A percentile compares a stretch with the other conserved stretches of the same genome.
Evolutionary conservation across 2,888 invertebrate genomes (phyloP).

Genomic region (Hypena proboscidalis): DNA sequence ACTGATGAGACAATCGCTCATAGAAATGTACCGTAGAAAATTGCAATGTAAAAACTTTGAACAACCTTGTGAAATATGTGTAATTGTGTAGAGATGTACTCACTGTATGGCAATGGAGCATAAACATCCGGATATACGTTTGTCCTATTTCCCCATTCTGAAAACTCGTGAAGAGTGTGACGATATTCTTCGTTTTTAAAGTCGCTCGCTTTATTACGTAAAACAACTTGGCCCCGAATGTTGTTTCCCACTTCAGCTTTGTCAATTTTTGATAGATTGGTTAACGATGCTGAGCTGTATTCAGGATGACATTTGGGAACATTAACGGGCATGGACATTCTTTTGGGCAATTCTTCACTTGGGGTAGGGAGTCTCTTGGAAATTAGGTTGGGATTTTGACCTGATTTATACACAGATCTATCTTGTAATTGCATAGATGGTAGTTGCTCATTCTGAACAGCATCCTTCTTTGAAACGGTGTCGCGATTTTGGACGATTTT

Average conservation of each 20-base stretch:
- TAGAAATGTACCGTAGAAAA: slow-evolving; percentile 22
- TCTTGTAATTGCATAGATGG: too few species aligned
- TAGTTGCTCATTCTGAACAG: too few species aligned
- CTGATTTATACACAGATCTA: too few species aligned
- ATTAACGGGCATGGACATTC: slow-evolving; percentile 23
- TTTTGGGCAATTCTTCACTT: slow-evolving; percentile 12
- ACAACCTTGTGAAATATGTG: slow-evolving; percentile 24
- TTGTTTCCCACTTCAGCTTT: slow-evolving; percentile 36
- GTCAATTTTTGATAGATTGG: slow-evolving; percentile 39
- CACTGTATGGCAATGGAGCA: slow-evolving; percentile 91
- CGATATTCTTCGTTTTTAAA: slow-evolving; percentile 59
- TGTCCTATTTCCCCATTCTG: slow-evolving; percentile 76
- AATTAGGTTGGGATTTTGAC: too few species aligned
- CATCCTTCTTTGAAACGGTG: too few species aligned
- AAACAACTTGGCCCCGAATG: slow-evolving; percentile 42
- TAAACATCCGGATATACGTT: slow-evolving; percentile 89
- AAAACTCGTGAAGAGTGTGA: slow-evolving; percentile 70
- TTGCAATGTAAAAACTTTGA: slow-evolving; percentile 15
- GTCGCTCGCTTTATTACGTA: slow-evolving; percentile 51
- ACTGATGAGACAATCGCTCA: slow-evolving; percentile 7
- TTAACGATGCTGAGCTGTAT: slow-evolving; percentile 40
- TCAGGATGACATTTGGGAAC: slow-evolving; percentile 16
- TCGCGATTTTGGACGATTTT: too few species aligned
- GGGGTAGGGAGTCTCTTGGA: slow-evolving; percentile 14
- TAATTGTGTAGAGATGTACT: slow-evolving; percentile 72